Evolutionary conservation across 2,888 invertebrate genomes (phyloP).

Genomic region (Ditula angustiorana): DNA sequence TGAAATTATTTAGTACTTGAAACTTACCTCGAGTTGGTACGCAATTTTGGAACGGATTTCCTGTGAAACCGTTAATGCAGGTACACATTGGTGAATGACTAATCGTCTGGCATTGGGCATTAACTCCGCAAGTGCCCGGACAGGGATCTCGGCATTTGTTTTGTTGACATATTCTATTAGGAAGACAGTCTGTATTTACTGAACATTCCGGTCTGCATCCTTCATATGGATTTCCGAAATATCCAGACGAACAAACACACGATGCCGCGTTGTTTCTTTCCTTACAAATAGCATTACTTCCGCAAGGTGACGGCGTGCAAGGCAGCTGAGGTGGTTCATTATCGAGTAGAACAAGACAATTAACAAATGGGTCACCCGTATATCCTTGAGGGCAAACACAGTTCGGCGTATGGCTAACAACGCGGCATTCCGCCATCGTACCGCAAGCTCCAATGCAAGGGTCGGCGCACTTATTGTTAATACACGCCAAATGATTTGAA

Average conservation of each 20-base stretch:
- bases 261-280: constrained; percentile 89
- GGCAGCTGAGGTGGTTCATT: constrained; percentile 70
- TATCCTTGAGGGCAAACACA: constrained; percentile 88
- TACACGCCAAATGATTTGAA: constrained; percentile 87
- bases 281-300: constrained; percentile 89
- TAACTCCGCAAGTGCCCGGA: constrained; percentile 90
- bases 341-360: constrained; percentile 80
- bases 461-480: constrained; percentile 90
- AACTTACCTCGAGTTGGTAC: constrained; percentile 64
- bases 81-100: constrained; percentile 90
- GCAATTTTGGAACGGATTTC: constrained; percentile 85
- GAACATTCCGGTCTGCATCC: constrained; percentile 92
- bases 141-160: constrained; percentile 92
- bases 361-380: constrained; percentile 90
- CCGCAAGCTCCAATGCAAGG: constrained; percentile 91
- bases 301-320: constrained; percentile 90
- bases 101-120: constrained; percentile 89
- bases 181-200: constrained; percentile 90
- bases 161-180: constrained; percentile 89
- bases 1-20: neutral
- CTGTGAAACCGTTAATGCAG: constrained; percentile 87
- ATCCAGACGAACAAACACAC: constrained; percentile 88
- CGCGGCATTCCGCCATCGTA: constrained; percentile 88
- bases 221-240: constrained; percentile 87
- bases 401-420: constrained; percentile 89